Evolutionary conservation across 2,797 vertebrate genomes (phyloP), one percentile per base, ranked within the genome.

Genomic region (Danio albolineatus): DNA sequence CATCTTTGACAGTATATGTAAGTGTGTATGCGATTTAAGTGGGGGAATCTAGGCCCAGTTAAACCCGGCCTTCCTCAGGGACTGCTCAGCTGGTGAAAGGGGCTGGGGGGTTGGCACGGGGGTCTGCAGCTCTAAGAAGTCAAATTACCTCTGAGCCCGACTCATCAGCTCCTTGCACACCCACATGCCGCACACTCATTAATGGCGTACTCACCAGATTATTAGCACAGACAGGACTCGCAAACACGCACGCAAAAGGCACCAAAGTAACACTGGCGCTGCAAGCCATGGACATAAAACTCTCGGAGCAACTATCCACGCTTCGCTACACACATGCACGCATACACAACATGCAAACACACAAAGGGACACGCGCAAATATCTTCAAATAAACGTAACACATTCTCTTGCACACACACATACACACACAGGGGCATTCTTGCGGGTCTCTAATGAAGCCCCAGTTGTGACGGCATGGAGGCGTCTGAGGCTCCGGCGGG

Each of bases 381-480:
- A 78, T 84, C 59, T 86, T 80, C 64, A 79, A 76, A 65, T 77
- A 94, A 93, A 93, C 93, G 67, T 46, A 79, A 90, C 93, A 93
- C 91, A 93, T 91, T 93, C 92, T 93, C 92, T 92, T 90, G 92
- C 91, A 92, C 91, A 93, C 93, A 92, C 93, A 93, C 92, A 71
- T 88, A 90, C 88, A 90, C 91, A 92, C 93, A 94, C 93, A 93
- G 92, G 92, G 92, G 92, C 91, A 94, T 94, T 93, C 94, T 94
- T 92, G 93, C 92, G 91, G 93, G 93, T 94, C 95, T 94, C 92
- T 98, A 98, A 98, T 97, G 96, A 98, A 97, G 96, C 97, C 97
- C 96, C 96, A 95, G 95, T 97, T 96, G 97, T 95, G 96, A 96
- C 94, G 96, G 94, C 94, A 94, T 93, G 90, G 95, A 96, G 95